Percentiles rank a stretch among this genome's conserved stretches.
Evolutionary conservation across 2,888 invertebrate genomes (phyloP).

Genomic region (Mythimna albipuncta): DNA sequence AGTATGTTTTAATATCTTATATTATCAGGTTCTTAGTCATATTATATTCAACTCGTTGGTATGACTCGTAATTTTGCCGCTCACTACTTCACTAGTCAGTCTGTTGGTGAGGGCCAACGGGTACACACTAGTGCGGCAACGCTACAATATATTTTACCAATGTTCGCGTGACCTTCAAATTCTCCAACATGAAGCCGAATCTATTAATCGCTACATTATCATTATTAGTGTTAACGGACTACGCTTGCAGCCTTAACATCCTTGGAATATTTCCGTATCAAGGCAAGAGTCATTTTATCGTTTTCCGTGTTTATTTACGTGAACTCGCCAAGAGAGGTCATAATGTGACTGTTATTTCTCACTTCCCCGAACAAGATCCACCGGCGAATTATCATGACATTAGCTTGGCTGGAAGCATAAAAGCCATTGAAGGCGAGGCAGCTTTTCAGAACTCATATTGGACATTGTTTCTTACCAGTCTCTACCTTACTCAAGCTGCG

Average conservation of each 20-base stretch:
- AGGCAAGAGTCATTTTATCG: slow-evolving; percentile 93
- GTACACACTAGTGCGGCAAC: slow-evolving; percentile 9
- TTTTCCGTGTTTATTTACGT: slow-evolving; percentile 91
- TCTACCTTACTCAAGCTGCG: slow-evolving; percentile 71
- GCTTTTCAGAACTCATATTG: slow-evolving; percentile 73
- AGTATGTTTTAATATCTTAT: background rate
- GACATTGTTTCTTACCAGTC: slow-evolving; percentile 64
- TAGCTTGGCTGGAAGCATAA: slow-evolving; percentile 79
- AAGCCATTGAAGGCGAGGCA: slow-evolving; percentile 70
- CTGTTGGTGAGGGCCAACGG: slow-evolving; percentile 20
- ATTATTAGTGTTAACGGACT: slow-evolving; percentile 61
- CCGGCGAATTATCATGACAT: slow-evolving; percentile 91
- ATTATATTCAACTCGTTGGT: background rate
- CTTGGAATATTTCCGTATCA: slow-evolving; percentile 92
- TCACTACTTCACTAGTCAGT: slow-evolving; percentile 38
- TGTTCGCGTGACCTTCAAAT: slow-evolving; percentile 34
- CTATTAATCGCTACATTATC: slow-evolving; percentile 59
- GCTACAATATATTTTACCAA: background rate
- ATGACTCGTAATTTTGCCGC: background rate
- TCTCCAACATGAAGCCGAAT: slow-evolving; percentile 66
- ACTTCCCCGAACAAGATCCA: slow-evolving; percentile 89
- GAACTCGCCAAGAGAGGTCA: slow-evolving; percentile 92
- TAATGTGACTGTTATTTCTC: slow-evolving; percentile 92
- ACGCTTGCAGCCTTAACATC: slow-evolving; percentile 82
- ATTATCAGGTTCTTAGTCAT: background rate